Conservation (phyloP, 2,888 invertebrate genomes). For the Lasius fuliginosus region DNA sequence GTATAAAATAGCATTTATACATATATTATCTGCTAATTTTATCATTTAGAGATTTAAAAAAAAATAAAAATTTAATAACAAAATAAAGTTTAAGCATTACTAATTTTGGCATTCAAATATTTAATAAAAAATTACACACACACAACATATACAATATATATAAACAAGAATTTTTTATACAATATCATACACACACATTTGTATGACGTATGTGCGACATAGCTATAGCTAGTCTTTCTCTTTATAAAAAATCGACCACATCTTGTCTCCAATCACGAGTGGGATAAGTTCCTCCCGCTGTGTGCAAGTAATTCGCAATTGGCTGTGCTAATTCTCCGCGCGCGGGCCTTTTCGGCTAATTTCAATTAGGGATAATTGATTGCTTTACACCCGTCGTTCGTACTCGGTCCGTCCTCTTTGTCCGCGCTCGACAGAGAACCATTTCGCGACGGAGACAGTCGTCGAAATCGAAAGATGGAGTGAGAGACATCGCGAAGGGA, state of each 20-base stretch:
- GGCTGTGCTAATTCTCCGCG: conserved; percentile 38
- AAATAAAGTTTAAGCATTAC: no score
- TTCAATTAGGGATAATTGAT: conserved; percentile 68
- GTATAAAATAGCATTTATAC: not conserved
- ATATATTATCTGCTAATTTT: not conserved
- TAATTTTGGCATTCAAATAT: no score
- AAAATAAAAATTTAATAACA: not conserved
- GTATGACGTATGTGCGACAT: not conserved
- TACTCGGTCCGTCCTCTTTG: conserved; percentile 42
- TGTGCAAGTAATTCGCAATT: conserved; percentile 43
- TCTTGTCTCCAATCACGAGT: conserved; percentile 16
- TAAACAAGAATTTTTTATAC: not conserved
- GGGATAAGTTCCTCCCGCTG: conserved; percentile 27
- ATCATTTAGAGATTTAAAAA: not conserved
- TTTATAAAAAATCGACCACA: not conserved
- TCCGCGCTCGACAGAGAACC: conserved; percentile 49
- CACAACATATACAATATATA: no score
- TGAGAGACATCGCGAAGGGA: conserved; percentile 9
- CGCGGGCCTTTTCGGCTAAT: conserved; percentile 55
- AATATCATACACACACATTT: not conserved
- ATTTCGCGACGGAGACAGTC: conserved; percentile 43
- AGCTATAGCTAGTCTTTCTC: not conserved
- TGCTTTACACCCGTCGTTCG: conserved; percentile 58
- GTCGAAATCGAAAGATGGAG: conserved; percentile 50
- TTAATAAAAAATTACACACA: no score